Evolutionary conservation across 2,113 vertebrate species (phyloP).

Genomic region (Suricata suricatta): DNA sequence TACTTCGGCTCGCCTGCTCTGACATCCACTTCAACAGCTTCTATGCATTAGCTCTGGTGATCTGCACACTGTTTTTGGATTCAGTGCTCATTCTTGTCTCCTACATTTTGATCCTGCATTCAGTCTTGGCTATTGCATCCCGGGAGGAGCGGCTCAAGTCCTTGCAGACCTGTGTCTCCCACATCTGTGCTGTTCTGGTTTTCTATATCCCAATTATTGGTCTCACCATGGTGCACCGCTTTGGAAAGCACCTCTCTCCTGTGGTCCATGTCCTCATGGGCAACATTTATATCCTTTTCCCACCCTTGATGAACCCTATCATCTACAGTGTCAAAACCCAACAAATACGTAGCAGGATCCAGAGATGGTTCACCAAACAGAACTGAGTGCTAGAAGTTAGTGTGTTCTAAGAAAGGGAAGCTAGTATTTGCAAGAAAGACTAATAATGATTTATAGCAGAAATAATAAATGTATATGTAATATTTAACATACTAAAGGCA

Average conservation of each 20-base stretch:
- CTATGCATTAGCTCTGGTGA: constrained; percentile 45
- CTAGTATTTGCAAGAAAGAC: neutral
- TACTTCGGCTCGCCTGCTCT: constrained; percentile 60
- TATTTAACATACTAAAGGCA: neutral
- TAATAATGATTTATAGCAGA: neutral
- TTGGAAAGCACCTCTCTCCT: constrained; percentile 33
- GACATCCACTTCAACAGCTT: constrained; percentile 53
- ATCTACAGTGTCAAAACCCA: constrained; percentile 70
- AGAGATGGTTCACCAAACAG: neutral
- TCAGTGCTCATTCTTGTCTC: constrained; percentile 51
- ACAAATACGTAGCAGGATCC: constrained; percentile 46
- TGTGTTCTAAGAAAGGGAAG: neutral
- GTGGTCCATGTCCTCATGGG: constrained; percentile 46
- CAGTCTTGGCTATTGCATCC: constrained; percentile 51
- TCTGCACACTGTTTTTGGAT: constrained; percentile 47
- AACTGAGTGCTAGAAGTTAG: neutral
- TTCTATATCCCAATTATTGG: constrained; percentile 64
- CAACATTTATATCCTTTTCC: constrained; percentile 64
- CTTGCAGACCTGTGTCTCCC: constrained; percentile 61
- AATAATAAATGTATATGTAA: neutral
- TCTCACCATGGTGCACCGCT: constrained; percentile 59
- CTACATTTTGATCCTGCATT: constrained; percentile 52
- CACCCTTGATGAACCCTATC: constrained; percentile 65
- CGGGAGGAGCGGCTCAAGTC: constrained; percentile 37
- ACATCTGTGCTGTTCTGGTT: constrained; percentile 58